Conservation (phyloP, 2,888 invertebrate genomes). For the Barypeithes pellucidus region DNA sequence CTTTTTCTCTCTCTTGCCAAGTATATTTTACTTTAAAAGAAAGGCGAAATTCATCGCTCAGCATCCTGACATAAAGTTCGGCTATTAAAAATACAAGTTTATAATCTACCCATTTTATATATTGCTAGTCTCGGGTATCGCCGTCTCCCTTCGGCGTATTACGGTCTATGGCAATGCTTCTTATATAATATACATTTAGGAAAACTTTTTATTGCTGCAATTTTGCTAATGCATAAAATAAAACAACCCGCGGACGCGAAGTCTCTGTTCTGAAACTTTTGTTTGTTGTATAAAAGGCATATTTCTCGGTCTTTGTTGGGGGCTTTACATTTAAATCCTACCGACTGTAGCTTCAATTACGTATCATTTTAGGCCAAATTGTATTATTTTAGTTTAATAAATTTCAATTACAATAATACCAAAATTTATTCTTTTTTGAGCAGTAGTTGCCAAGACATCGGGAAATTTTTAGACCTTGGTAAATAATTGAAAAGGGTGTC, state of each 20-base stretch:
- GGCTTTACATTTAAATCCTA: constrained; percentile 32
- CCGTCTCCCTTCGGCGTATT: constrained; percentile 47
- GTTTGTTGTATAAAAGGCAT: constrained; percentile 41
- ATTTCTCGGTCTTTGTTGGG: constrained; percentile 39
- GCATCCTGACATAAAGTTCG: constrained; percentile 69
- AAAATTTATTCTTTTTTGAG: no score
- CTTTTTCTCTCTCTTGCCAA: constrained; percentile 62
- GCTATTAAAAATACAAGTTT: constrained; percentile 72
- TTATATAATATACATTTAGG: constrained; percentile 68
- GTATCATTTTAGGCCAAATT: constrained; percentile 20
- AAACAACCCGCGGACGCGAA: constrained; percentile 56
- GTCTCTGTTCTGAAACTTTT: constrained; percentile 40
- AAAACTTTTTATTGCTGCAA: constrained; percentile 73
- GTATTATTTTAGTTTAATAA: not conserved
- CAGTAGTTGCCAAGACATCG: no score
- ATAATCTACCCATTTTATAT: constrained; percentile 70
- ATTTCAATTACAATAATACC: no score
- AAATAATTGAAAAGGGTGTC: no score
- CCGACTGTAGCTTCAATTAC: constrained; percentile 1
- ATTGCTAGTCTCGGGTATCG: constrained; percentile 65
- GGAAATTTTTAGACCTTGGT: no score
- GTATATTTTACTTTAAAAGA: constrained; percentile 65
- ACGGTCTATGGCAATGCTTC: constrained; percentile 38
- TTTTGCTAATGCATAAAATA: constrained; percentile 70
- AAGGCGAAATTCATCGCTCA: constrained; percentile 69